Conservation (phyloP, 2,888 invertebrate species). For the Calephelis perditalis region DNA sequence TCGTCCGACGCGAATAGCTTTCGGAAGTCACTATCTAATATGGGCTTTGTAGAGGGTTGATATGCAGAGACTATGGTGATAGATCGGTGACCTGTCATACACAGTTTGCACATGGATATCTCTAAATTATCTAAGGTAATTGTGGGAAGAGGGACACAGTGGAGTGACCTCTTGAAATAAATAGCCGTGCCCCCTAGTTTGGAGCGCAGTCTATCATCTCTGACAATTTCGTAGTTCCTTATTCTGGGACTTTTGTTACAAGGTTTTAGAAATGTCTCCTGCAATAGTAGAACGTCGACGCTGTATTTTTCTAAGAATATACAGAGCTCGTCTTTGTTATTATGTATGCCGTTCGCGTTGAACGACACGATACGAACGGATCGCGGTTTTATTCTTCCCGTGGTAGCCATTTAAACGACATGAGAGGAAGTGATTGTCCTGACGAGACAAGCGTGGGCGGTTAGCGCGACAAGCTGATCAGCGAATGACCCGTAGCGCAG, state of each 20-base stretch:
- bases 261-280: constrained; percentile 17
- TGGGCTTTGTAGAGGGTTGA: background rate
- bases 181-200: constrained; percentile 17
- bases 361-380: background rate
- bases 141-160: constrained; percentile 15
- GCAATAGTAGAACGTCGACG: constrained; percentile 9
- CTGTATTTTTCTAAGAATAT: background rate
- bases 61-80: background rate
- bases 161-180: constrained; percentile 17
- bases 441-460: no score
- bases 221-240: background rate
- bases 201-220: background rate
- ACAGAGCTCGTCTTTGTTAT: background rate
- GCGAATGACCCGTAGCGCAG: no score
- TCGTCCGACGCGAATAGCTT: background rate
- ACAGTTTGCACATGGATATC: constrained; percentile 6
- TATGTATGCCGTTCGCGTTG: background rate
- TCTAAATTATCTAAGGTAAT: constrained; percentile 26
- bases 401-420: no score
- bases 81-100: background rate
- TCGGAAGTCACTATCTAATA: background rate
- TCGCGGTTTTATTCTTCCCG: background rate
- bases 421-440: no score
- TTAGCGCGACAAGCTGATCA: no score
- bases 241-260: background rate